A percentile compares a stretch with the other conserved stretches of the same genome.
phyloP scores from a whole-genome alignment of 1,140 invertebrate genomes.

The Ridgeia piscesae region DNA sequence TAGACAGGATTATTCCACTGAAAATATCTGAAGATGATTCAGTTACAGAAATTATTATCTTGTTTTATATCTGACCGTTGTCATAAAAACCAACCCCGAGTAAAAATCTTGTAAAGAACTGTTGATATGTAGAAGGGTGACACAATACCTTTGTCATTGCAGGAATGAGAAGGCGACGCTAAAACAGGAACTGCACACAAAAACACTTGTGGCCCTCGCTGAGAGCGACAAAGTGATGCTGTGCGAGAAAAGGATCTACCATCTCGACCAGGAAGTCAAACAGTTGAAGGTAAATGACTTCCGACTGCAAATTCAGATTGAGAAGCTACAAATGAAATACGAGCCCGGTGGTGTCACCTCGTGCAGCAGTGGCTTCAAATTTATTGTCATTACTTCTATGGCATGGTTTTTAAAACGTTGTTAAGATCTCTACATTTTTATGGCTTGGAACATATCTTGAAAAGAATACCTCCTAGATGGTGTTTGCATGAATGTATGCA shows the following conservation, averaged over 20 bases:
- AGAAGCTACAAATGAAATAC: background rate
- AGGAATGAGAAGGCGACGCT: background rate
- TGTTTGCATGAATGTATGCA: too few relatives aligned
- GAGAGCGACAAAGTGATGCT: background rate
- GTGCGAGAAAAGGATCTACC: background rate
- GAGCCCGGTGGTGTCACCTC: background rate
- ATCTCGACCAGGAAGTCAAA: background rate
- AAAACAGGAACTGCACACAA: background rate
- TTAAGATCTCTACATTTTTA: too few relatives aligned
- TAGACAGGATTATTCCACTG: too few relatives aligned
- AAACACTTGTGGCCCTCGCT: background rate
- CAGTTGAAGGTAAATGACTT: background rate
- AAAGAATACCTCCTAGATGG: too few relatives aligned
- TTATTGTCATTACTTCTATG: background rate
- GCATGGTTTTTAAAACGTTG: too few relatives aligned
- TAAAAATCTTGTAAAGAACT: too few relatives aligned
- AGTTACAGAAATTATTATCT: too few relatives aligned
- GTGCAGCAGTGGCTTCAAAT: background rate
- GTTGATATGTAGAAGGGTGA: background rate
- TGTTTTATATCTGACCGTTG: too few relatives aligned
- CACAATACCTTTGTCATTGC: background rate
- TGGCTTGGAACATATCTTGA: too few relatives aligned
- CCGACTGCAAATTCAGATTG: background rate
- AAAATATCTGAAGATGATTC: too few relatives aligned
- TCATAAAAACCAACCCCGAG: too few relatives aligned